These are phyloP conservation scores for Drosophila trapezifrons DNA, from an alignment of 1,140 invertebrate species.

Conservation along the genomic window DNA sequence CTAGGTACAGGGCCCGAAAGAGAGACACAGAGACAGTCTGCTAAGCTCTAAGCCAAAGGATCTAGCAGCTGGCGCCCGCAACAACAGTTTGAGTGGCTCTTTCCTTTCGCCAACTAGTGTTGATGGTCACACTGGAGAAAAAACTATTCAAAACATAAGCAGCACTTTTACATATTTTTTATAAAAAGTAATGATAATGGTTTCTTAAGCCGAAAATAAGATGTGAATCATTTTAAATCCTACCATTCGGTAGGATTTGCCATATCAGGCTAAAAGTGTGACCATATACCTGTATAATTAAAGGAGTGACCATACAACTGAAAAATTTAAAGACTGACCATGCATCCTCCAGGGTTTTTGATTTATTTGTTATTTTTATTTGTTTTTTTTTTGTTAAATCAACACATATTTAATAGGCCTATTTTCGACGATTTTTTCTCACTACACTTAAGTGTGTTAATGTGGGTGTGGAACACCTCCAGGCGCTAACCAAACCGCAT, in stretches of 20 bases:
- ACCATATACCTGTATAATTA: no score
- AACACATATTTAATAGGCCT: neutral
- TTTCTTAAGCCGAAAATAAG: no score
- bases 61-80: constrained; percentile 45
- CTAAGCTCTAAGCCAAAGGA: constrained; percentile 51
- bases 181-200: no score
- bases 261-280: no score
- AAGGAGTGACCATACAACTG: no score
- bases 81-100: constrained; percentile 70
- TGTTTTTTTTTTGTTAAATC: constrained; percentile 2
- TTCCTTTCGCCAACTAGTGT: constrained; percentile 51
- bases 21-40: constrained; percentile 28
- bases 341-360: no score
- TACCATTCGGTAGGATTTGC: no score
- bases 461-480: constrained; percentile 59
- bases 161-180: no score
- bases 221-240: no score
- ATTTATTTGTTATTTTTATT: neutral
- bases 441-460: constrained; percentile 1
- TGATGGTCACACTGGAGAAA: constrained; percentile 18
- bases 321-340: no score
- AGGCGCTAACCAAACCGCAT: constrained; percentile 75
- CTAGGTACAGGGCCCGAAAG: neutral
- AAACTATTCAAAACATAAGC: neutral
- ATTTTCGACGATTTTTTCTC: neutral